These are phyloP conservation scores for Brachypterus glaber DNA, from an alignment of 2,888 invertebrate genomes.

Conservation along the genomic window DNA sequence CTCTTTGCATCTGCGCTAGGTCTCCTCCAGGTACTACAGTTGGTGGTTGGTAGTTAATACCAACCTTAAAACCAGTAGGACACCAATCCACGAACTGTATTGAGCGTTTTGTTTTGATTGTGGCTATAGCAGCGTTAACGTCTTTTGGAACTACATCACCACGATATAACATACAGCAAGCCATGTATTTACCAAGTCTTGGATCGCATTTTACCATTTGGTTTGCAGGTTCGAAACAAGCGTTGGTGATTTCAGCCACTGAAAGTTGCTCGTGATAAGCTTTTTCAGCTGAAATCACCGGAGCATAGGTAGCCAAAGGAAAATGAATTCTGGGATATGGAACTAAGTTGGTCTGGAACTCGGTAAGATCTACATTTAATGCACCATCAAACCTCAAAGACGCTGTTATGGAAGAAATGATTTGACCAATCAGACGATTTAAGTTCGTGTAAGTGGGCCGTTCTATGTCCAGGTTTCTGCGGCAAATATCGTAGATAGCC, in stretches of 20 bases:
- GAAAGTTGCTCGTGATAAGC: constrained; percentile 54
- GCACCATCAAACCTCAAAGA: constrained; percentile 56
- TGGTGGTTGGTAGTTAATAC: too few species aligned
- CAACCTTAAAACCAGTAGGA: too few species aligned
- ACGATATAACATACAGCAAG: constrained; percentile 58
- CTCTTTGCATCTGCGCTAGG: too few species aligned
- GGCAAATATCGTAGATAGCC: constrained; percentile 42
- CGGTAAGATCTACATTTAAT: constrained; percentile 56
- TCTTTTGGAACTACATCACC: constrained; percentile 59
- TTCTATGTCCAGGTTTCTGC: constrained; percentile 54
- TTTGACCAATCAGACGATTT: constrained; percentile 68
- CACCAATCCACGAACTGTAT: constrained; percentile 71
- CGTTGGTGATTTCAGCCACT: constrained; percentile 61
- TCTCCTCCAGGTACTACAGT: too few species aligned
- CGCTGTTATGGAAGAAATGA: constrained; percentile 59
- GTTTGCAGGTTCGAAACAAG: constrained; percentile 72
- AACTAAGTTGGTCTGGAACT: constrained; percentile 71
- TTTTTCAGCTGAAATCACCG: constrained; percentile 52
- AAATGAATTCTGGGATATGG: constrained; percentile 84
- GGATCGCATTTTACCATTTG: constrained; percentile 72
- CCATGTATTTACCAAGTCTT: constrained; percentile 59
- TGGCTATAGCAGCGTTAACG: constrained; percentile 58
- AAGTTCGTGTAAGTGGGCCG: constrained; percentile 78
- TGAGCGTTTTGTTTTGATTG: constrained; percentile 56
- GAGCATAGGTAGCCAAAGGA: constrained; percentile 67